phyloP scores from a whole-genome alignment of 2,797 vertebrate genomes.

The Syndactyla subalaris region DNA sequence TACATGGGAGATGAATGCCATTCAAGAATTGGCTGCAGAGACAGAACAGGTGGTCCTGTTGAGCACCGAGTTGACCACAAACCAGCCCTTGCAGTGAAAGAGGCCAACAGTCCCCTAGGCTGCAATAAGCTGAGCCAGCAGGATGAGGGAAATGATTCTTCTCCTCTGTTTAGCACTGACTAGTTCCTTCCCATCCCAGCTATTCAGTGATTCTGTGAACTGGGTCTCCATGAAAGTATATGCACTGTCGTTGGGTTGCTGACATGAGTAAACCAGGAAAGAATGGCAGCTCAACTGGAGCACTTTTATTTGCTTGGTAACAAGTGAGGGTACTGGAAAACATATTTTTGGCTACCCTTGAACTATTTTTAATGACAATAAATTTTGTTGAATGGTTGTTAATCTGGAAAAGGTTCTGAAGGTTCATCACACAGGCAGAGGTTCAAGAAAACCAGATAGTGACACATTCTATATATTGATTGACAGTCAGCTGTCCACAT shows the following conservation, averaged over 20 bases:
- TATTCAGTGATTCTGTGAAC: neutral
- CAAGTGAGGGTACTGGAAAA: neutral
- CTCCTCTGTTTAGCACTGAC: neutral
- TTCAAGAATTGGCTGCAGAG: neutral
- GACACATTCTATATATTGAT: neutral
- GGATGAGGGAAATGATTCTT: neutral
- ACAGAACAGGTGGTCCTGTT: neutral
- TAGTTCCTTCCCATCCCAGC: neutral
- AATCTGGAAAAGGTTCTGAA: neutral
- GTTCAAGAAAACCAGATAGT: neutral
- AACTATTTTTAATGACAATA: neutral
- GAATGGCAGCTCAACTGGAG: neutral
- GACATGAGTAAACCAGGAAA: neutral
- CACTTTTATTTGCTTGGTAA: neutral
- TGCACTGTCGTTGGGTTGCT: neutral
- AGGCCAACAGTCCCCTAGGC: neutral
- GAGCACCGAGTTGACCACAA: neutral
- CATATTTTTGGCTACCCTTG: neutral
- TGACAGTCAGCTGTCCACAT: neutral
- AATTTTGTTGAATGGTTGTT: neutral
- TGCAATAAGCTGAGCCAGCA: neutral
- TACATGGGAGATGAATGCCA: neutral
- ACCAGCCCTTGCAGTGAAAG: neutral
- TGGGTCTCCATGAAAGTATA: neutral
- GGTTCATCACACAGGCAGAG: neutral